phyloP scores from a whole-genome alignment of 2,888 invertebrate species.

The Rhagophthalmus giganteus region DNA sequence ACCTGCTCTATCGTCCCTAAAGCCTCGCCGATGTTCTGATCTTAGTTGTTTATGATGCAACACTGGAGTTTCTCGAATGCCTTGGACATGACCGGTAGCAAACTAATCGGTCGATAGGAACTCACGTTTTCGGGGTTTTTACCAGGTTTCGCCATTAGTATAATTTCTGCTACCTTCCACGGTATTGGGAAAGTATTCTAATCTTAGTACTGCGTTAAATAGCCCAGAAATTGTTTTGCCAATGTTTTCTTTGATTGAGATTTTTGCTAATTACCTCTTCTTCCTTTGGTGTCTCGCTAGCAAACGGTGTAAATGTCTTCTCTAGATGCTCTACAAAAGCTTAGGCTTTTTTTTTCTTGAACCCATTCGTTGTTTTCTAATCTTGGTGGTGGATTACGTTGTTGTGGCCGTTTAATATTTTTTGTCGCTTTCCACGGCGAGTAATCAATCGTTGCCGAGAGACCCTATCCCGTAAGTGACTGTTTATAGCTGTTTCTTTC shows the following conservation, averaged over 20 bases:
- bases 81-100: constrained; percentile 35
- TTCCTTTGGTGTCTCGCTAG: constrained; percentile 3
- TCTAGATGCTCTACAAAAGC: constrained; percentile 5
- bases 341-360: constrained; percentile 4
- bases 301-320: neutral
- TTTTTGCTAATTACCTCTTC: constrained; percentile 5
- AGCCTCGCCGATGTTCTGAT: constrained; percentile 9
- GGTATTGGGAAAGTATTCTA: too few relatives aligned
- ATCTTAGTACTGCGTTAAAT: too few relatives aligned
- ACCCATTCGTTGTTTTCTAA: constrained; percentile 1
- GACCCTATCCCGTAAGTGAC: constrained; percentile 1
- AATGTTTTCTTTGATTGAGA: constrained; percentile 5
- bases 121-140: constrained; percentile 27
- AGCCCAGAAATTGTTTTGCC: neutral
- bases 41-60: constrained; percentile 6
- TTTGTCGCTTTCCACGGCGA: constrained; percentile 14
- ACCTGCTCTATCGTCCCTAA: constrained; percentile 11
- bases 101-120: constrained; percentile 35
- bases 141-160: constrained; percentile 35
- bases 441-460: constrained; percentile 3
- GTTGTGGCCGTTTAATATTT: constrained; percentile 3
- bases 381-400: neutral
- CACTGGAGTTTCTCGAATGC: constrained; percentile 28
- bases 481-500: neutral
- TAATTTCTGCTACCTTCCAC: constrained; percentile 34